Percentiles rank a stretch among this genome's conserved stretches.
phyloP scores from a whole-genome alignment of 2,113 vertebrate genomes.

The Ameiurus melas region DNA sequence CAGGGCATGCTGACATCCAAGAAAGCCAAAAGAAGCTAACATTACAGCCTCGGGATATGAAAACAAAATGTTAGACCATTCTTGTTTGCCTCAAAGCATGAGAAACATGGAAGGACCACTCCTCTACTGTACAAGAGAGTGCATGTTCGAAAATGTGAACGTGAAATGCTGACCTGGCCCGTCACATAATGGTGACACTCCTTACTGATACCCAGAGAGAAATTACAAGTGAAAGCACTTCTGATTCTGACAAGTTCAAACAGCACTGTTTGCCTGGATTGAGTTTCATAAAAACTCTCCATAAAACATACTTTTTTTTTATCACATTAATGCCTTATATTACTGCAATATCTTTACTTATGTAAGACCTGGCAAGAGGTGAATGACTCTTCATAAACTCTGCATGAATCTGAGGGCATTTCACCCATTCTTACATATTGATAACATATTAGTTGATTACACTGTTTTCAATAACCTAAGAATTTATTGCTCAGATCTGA shows the following conservation, averaged over 20 bases:
- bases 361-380: slow-evolving; percentile 12
- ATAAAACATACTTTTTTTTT: slow-evolving; percentile 3
- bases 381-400: neutral
- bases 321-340: neutral
- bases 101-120: neutral
- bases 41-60: neutral
- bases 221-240: slow-evolving; percentile 40
- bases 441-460: neutral
- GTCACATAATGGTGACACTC: slow-evolving; percentile 1
- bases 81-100: neutral
- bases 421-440: neutral
- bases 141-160: neutral
- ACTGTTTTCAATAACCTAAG: neutral
- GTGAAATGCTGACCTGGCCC: neutral
- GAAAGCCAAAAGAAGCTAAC: neutral
- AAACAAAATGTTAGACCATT: slow-evolving; percentile 11
- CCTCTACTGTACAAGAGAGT: neutral
- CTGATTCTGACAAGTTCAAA: slow-evolving; percentile 45
- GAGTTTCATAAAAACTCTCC: slow-evolving; percentile 13
- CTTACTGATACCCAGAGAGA: neutral
- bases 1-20: neutral
- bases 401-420: neutral
- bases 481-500: too few relatives aligned
- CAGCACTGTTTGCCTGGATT: slow-evolving; percentile 30
- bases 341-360: slow-evolving; percentile 9